A percentile compares a stretch with the other conserved stretches of the same genome.
phyloP scores from a whole-genome alignment of 2,113 vertebrate genomes.

The crab-eating macaque (Macaca fascicularis) region DNA sequence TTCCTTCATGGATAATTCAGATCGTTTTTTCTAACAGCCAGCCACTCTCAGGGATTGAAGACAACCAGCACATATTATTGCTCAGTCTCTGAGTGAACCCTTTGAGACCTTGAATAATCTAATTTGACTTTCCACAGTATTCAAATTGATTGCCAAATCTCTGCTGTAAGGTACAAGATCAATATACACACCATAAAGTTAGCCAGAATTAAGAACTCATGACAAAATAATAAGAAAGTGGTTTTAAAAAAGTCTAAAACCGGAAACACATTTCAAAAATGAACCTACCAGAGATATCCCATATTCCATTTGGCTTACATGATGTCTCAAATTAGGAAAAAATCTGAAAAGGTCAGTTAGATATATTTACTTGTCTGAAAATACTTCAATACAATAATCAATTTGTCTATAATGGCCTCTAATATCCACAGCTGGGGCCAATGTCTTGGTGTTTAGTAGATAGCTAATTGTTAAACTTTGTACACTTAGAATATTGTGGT shows the following conservation, averaged over 20 bases:
- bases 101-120: background rate
- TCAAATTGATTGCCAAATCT: constrained; percentile 27
- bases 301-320: background rate
- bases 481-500: background rate
- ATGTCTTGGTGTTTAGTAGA: background rate
- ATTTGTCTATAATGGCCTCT: background rate
- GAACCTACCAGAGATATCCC: background rate
- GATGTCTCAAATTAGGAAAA: background rate
- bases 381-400: background rate
- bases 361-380: background rate
- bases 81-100: background rate
- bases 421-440: background rate
- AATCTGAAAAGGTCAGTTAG: background rate
- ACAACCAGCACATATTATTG: background rate
- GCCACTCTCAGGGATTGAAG: background rate
- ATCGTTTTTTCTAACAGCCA: background rate
- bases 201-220: background rate
- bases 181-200: background rate
- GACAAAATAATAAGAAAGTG: background rate
- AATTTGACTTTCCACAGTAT: background rate
- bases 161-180: background rate
- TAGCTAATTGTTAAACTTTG: background rate
- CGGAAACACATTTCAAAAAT: background rate
- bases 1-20: background rate
- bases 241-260: background rate